Evolutionary conservation across 2,797 vertebrate species (phyloP).

Genomic region (Chelmon rostratus): DNA sequence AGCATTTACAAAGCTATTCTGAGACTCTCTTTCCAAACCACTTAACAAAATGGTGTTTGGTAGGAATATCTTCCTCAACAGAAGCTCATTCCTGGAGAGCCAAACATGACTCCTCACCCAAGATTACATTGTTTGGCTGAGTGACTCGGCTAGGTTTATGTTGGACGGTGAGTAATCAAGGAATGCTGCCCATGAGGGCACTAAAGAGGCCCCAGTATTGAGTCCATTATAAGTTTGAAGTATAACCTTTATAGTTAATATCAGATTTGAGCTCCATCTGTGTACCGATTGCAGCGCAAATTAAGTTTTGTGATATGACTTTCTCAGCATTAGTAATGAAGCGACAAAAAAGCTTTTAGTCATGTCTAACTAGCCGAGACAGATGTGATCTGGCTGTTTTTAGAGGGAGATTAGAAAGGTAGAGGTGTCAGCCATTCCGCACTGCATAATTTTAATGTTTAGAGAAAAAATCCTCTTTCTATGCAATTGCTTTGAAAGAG

Average conservation of each 20-base stretch:
- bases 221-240: slow-evolving; percentile 38
- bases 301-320: slow-evolving; percentile 50
- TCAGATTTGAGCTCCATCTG: slow-evolving; percentile 66
- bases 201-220: slow-evolving; percentile 14
- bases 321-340: slow-evolving; percentile 60
- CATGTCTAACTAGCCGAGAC: slow-evolving; percentile 52
- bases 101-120: slow-evolving; percentile 65
- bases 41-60: slow-evolving; percentile 62
- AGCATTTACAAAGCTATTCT: slow-evolving; percentile 69
- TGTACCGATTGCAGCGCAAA: slow-evolving; percentile 60
- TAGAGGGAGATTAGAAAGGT: slow-evolving; percentile 61
- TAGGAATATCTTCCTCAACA: slow-evolving; percentile 66
- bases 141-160: slow-evolving; percentile 51
- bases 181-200: slow-evolving; percentile 56
- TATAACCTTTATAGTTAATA: slow-evolving; percentile 40
- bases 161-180: slow-evolving; percentile 68
- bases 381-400: slow-evolving; percentile 66
- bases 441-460: slow-evolving; percentile 44
- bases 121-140: slow-evolving; percentile 65
- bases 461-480: slow-evolving; percentile 49
- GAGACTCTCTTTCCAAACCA: slow-evolving; percentile 62
- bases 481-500: slow-evolving; percentile 59
- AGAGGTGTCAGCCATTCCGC: slow-evolving; percentile 46
- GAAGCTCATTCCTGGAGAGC: slow-evolving; percentile 76
- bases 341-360: slow-evolving; percentile 65